Conservation (phyloP, 2,113 vertebrate species). For the Apus apus region DNA sequence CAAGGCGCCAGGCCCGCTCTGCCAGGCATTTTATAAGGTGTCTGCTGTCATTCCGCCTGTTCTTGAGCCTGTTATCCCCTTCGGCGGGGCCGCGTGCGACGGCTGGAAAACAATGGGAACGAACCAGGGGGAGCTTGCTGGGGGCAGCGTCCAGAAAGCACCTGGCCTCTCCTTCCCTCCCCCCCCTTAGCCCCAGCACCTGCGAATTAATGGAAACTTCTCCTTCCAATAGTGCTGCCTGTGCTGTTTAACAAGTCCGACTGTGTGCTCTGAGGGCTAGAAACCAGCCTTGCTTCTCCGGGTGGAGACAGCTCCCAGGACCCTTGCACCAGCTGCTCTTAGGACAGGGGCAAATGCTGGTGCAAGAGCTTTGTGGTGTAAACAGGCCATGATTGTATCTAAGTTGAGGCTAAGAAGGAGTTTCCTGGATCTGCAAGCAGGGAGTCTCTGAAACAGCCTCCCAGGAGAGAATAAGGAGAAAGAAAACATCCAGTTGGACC, state of each 20-base stretch:
- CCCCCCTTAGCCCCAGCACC: constrained; percentile 39
- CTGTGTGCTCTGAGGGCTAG: neutral
- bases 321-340: neutral
- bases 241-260: constrained; percentile 49
- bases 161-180: constrained; percentile 39
- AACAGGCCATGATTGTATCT: neutral
- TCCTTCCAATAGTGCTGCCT: constrained; percentile 23
- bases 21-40: constrained; percentile 67
- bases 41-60: constrained; percentile 69
- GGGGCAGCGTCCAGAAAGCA: constrained; percentile 59
- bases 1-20: constrained; percentile 67
- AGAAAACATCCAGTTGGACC: neutral
- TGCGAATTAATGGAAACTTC: constrained; percentile 68
- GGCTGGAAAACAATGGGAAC: constrained; percentile 26
- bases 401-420: neutral
- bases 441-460: neutral
- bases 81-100: neutral
- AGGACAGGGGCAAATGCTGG: neutral
- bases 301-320: neutral
- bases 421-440: neutral
- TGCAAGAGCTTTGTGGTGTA: neutral
- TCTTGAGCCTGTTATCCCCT: constrained; percentile 58
- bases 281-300: neutral
- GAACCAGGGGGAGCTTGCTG: constrained; percentile 27
- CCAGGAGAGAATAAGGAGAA: neutral